Base-by-base conservation (phyloP, 2,888 invertebrate genomes). In the Dynastes hyllus region DNA sequence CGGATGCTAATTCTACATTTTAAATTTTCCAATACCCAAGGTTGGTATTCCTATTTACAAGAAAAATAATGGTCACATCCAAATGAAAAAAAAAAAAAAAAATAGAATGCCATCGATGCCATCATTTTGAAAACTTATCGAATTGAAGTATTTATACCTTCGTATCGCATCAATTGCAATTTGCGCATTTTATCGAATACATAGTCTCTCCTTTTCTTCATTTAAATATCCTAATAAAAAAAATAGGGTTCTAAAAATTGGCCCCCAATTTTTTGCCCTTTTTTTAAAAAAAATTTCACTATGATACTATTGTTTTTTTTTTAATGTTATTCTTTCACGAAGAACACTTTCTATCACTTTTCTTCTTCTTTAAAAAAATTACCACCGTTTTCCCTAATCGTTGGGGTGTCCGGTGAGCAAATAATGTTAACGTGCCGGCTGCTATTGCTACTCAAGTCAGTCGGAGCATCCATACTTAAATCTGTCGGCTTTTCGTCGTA, bases 401-500 rank as follows among this genome's bases (percentile, higher is more conserved):
- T 84, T 8, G 88, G 88, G 29, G 88, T 87, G 82, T 89, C 89
- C 8, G 89, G 88, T 40, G 88, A 88, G 84, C 89, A 89, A 8
- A 89, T 87, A 70, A 89, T 88, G 81, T 87, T 89, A 61, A 88
- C 86, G 81, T 88, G 87, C 82, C 88, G 86, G 76, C 85, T 86
- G 80, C 85, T 84, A 78, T 84, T 86, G 80, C 85, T 87, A 77
- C 87, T 88, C 77, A 89, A 85, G 83, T 89, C 89, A 3, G 88
- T 89, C 13, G 89, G 89, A 6, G 86, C 87, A 6, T 87, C 90
- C 87, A 89, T 88, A 73, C 88, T 87, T 78, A 89, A 84, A 84
- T 90, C 90, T 53, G 89, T 88, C 11, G 89, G 88, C 83, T 89
- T 87, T 3, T 90, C 91, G 50, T 90, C 90, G 77, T 90, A 90